Conservation (phyloP, 2,797 vertebrate species). For the Crypturellus tataupa region DNA sequence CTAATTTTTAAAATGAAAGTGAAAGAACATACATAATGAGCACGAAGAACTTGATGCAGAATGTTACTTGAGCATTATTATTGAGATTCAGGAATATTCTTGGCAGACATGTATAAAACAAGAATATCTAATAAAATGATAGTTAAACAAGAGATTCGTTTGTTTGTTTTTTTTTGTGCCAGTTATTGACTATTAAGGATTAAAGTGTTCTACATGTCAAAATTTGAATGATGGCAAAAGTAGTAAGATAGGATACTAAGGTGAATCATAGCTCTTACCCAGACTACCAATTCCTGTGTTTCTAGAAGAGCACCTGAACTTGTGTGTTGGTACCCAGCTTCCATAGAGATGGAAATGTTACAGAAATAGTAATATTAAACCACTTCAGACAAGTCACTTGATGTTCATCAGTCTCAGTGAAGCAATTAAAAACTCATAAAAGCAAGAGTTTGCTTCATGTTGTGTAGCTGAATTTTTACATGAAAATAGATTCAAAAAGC, state of each 20-base stretch:
- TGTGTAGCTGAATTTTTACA: background rate
- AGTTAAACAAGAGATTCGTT: background rate
- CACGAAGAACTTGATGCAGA: background rate
- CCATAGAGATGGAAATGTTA: background rate
- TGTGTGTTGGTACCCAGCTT: conserved; percentile 19
- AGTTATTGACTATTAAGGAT: background rate
- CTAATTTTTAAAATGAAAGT: background rate
- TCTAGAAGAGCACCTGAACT: background rate
- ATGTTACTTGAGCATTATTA: background rate
- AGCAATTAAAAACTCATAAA: conserved; percentile 28
- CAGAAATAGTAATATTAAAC: conserved; percentile 36
- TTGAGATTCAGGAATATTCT: background rate
- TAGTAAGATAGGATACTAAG: conserved; percentile 1
- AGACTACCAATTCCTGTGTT: background rate
- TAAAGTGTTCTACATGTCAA: background rate
- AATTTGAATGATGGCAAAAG: background rate
- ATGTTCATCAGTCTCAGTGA: conserved; percentile 7
- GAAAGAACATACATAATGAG: background rate
- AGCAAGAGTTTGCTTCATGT: background rate
- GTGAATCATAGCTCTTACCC: background rate
- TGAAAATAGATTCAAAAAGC: background rate
- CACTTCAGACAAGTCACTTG: conserved; percentile 21
- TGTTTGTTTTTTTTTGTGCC: background rate
- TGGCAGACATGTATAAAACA: background rate
- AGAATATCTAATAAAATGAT: background rate